phyloP scores from a whole-genome alignment of 1,140 invertebrate species.

The Nixonia krombeini region DNA sequence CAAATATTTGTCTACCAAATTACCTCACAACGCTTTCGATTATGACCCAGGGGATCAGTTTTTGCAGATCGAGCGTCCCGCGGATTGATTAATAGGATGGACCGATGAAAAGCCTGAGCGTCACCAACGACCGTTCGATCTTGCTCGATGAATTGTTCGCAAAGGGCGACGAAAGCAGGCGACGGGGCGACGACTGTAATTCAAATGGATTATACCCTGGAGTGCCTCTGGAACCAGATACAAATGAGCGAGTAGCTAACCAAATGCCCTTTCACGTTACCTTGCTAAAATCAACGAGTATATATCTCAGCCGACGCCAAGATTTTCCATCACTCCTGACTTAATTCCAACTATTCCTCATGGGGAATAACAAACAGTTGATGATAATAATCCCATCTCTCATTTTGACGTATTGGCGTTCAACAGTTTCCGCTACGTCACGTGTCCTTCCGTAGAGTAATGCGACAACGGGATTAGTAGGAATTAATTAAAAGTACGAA shows the following conservation, averaged over 20 bases:
- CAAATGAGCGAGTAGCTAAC: conserved; percentile 53
- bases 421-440: background rate
- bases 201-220: conserved; percentile 62
- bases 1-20: too few relatives aligned
- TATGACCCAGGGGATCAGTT: too few relatives aligned
- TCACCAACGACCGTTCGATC: conserved; percentile 57
- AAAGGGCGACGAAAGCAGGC: conserved; percentile 23
- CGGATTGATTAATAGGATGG: too few relatives aligned
- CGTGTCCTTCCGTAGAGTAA: background rate
- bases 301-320: background rate
- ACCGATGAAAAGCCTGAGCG: too few relatives aligned
- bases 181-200: conserved; percentile 57
- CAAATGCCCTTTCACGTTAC: conserved; percentile 3
- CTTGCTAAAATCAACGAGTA: background rate
- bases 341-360: background rate
- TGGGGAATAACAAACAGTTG: background rate
- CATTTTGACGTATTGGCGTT: background rate
- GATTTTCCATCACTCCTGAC: background rate
- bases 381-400: background rate
- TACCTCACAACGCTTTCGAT: too few relatives aligned
- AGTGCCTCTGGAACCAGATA: conserved; percentile 47
- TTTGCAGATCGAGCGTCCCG: too few relatives aligned
- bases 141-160: conserved; percentile 42
- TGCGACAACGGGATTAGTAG: background rate
- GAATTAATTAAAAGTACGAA: too few relatives aligned